phyloP scores from a whole-genome alignment of 2,797 vertebrate genomes.

The Pterois miles region DNA sequence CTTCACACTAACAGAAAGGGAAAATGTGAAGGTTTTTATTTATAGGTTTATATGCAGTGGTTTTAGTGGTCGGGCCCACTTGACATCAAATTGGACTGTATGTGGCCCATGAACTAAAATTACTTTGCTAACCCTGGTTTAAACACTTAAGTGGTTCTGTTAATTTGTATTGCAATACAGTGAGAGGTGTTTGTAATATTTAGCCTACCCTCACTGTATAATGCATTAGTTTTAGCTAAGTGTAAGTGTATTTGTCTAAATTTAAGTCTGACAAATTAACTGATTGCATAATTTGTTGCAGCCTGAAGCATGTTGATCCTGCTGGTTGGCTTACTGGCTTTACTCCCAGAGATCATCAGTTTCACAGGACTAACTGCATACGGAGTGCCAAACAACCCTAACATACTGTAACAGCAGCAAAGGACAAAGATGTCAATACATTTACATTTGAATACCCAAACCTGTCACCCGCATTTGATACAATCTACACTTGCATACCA shows the following conservation, averaged over 20 bases:
- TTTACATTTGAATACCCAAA: slow-evolving; percentile 27
- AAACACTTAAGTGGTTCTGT: no score
- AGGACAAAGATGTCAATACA: neutral
- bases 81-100: no score
- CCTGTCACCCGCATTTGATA: neutral
- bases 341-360: slow-evolving; percentile 23
- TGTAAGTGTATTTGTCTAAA: neutral
- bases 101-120: no score
- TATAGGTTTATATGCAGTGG: no score
- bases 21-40: no score
- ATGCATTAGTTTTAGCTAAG: neutral
- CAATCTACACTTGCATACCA: neutral
- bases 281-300: neutral
- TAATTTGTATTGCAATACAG: neutral
- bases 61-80: no score
- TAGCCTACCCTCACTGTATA: neutral
- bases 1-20: no score
- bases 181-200: neutral
- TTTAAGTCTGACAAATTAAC: neutral
- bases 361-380: neutral
- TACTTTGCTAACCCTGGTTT: no score
- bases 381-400: neutral
- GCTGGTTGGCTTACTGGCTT: slow-evolving; percentile 25
- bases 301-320: slow-evolving; percentile 10
- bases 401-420: neutral